Evolutionary conservation across 2,888 invertebrate genomes (phyloP).

Genomic region (Chouioia cunea): DNA sequence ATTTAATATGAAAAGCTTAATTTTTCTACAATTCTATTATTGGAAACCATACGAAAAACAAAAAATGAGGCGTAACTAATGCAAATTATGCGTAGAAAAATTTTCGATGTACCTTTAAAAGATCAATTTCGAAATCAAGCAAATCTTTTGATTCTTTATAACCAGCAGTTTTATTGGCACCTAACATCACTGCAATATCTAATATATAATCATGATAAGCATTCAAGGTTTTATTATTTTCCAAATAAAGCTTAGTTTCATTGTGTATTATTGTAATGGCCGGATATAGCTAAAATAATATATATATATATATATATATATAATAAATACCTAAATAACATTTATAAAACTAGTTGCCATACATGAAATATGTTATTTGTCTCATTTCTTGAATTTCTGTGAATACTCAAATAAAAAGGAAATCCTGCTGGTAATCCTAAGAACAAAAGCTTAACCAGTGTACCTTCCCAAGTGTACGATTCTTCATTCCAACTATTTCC

Average conservation of each 20-base stretch:
- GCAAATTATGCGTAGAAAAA: background rate
- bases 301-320: background rate
- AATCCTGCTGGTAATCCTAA: constrained; percentile 87
- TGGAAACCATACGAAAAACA: background rate
- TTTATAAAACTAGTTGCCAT: constrained; percentile 63
- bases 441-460: constrained; percentile 81
- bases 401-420: constrained; percentile 87
- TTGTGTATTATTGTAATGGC: background rate
- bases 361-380: constrained; percentile 85
- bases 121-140: constrained; percentile 84
- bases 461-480: constrained; percentile 82
- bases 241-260: constrained; percentile 78
- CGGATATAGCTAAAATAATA: constrained; percentile 6
- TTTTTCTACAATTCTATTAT: background rate
- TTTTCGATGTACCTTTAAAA: constrained; percentile 83
- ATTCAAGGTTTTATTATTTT: constrained; percentile 81
- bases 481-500: constrained; percentile 78
- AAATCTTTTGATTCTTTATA: constrained; percentile 80
- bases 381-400: constrained; percentile 87
- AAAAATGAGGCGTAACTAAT: background rate
- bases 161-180: constrained; percentile 78
- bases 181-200: constrained; percentile 84
- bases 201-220: constrained; percentile 88
- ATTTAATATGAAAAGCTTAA: background rate
- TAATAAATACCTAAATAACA: background rate